Evolutionary conservation across 2,888 invertebrate genomes (phyloP), one percentile per base, ranked within the genome.

Genomic region (Taenaris catops): DNA sequence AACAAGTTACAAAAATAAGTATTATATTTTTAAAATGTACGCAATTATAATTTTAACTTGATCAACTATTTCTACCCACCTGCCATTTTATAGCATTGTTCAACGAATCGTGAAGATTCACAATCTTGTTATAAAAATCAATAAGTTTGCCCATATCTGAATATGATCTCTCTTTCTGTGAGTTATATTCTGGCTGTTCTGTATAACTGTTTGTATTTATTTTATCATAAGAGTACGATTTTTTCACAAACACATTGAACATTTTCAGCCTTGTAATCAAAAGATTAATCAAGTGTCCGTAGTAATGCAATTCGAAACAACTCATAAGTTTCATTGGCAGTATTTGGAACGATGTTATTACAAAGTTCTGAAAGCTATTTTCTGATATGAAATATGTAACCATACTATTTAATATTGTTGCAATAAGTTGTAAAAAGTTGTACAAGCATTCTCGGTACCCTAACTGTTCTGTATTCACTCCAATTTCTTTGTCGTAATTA

Each of bases 61-160:
- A n/a, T n/a, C n/a, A n/a, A n/a, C n/a, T n/a, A n/a, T n/a, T n/a
- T n/a, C n/a, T 20, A 29, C 29, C 24, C 39, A 53, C 51, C 46
- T 50, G 51, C 49, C 47, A 50, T 35, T 53, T 51, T 14, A 51
- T 33, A 4, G 45, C 39, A 6, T 34, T 34, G n/a, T 48, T 43
- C 6, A 53, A 29, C 6, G 8, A 29, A 20, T 53, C 51, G 21
- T 45, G 46, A 4, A 37, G 25, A 7, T 37, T 29, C 16, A 51
- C 45, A 0, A 51, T 42, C 11, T 40, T 43, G 18, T 47, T 41
- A 24, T 53, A 53, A 10, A 40, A 37, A 9, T 34, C 12, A 25
- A 47, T 37, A 4, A 50, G 16, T 6, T 31, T 41, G 8, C 34
- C 26, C 9, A 49, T 36, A 16, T 44, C 36, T 1, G 23, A 7